Evolutionary conservation across 2,888 invertebrate genomes (phyloP).

Genomic region (Bimastos eiseni): DNA sequence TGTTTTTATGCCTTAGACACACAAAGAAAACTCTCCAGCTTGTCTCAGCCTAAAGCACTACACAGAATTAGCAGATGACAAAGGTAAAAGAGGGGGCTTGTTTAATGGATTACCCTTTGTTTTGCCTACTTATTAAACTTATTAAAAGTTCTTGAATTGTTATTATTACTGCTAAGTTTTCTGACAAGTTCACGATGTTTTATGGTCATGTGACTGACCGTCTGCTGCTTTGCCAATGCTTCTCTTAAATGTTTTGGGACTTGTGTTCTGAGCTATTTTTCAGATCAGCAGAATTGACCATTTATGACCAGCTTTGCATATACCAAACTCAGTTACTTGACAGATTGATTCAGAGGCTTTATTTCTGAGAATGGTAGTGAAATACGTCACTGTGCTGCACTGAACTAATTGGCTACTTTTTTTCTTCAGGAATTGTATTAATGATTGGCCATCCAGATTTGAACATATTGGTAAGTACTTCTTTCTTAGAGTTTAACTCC

Average conservation of each 20-base stretch:
- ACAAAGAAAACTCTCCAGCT: constrained; percentile 56
- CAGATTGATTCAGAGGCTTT: not conserved
- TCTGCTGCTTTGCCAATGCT: not conserved
- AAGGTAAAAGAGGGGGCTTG: constrained; percentile 50
- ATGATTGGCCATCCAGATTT: constrained; percentile 58
- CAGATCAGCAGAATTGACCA: not conserved
- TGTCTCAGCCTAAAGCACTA: constrained; percentile 57
- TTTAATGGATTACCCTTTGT: not conserved
- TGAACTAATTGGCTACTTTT: constrained; percentile 19
- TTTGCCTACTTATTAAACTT: too few relatives aligned
- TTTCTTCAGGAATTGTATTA: constrained; percentile 54
- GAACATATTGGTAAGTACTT: constrained; percentile 54
- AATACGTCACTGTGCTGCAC: not conserved
- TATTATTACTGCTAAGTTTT: not conserved
- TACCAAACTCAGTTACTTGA: too few relatives aligned
- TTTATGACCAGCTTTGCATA: not conserved
- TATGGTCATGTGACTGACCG: not conserved
- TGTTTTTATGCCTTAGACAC: constrained; percentile 46
- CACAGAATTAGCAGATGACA: constrained; percentile 54
- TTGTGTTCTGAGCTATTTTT: not conserved
- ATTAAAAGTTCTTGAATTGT: too few relatives aligned
- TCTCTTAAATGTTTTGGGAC: not conserved
- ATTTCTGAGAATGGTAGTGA: not conserved
- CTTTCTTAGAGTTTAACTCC: not conserved
- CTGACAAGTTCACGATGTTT: not conserved